Conservation (phyloP, 2,797 vertebrate genomes). For the Danio kyathit region DNA sequence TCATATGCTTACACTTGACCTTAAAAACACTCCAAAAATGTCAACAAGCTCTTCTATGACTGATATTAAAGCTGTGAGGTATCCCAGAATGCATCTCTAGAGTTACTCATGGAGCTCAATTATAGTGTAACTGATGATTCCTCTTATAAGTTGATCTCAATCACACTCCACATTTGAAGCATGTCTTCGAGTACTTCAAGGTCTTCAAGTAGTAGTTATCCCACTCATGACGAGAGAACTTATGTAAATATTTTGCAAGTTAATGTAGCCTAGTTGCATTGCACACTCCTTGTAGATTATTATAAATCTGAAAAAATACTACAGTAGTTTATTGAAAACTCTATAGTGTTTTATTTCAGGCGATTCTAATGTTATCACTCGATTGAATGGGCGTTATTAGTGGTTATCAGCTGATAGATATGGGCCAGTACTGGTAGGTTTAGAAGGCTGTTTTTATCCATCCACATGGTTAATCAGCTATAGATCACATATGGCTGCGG, state of each 20-base stretch:
- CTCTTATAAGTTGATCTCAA: neutral
- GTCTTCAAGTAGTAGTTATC: neutral
- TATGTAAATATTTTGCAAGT: slow-evolving; percentile 25
- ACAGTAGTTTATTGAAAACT: too few species aligned
- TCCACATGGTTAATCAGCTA: too few species aligned
- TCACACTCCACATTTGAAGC: slow-evolving; percentile 28
- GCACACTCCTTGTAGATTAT: neutral
- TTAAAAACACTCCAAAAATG: slow-evolving; percentile 15
- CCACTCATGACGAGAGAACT: neutral
- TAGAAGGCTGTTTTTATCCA: too few species aligned
- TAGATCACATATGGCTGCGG: too few species aligned
- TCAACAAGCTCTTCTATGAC: slow-evolving; percentile 3
- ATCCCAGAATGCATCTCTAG: slow-evolving; percentile 18
- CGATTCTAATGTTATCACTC: too few species aligned
- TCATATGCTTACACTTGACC: slow-evolving; percentile 14
- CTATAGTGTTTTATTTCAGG: too few species aligned
- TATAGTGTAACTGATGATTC: slow-evolving; percentile 29
- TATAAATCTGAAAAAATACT: neutral
- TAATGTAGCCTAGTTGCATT: slow-evolving; percentile 2
- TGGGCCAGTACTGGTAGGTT: too few species aligned
- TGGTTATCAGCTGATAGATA: too few species aligned
- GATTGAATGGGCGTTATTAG: too few species aligned
- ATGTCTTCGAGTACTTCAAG: slow-evolving; percentile 2
- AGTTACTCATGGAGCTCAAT: neutral
- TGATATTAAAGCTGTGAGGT: neutral